phyloP scores from a whole-genome alignment of 1,140 invertebrate species.

The Cepaea nemoralis region DNA sequence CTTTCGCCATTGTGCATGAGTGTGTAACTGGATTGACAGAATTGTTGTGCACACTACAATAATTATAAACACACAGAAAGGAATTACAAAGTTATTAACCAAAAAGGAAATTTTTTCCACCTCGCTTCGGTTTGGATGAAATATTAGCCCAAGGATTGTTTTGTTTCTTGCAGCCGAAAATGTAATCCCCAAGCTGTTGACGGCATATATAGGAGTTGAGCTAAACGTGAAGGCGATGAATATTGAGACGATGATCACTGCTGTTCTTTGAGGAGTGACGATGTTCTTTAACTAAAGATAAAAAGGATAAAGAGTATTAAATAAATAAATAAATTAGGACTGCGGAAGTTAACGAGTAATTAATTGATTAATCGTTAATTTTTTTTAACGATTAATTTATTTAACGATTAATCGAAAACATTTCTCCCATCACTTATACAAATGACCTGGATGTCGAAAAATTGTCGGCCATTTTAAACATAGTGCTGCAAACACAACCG shows the following conservation, averaged over 20 bases:
- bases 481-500: too few relatives aligned
- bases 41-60: background rate
- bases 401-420: too few relatives aligned
- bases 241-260: background rate
- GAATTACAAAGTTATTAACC: background rate
- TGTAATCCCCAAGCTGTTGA: background rate
- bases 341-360: too few relatives aligned
- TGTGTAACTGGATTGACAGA: background rate
- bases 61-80: background rate
- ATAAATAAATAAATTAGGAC: too few relatives aligned
- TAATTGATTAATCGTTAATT: too few relatives aligned
- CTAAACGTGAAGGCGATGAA: background rate
- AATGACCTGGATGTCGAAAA: too few relatives aligned
- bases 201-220: background rate
- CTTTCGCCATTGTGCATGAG: background rate
- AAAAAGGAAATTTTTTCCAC: background rate
- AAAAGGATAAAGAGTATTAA: background rate
- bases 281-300: background rate
- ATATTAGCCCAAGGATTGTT: conserved; percentile 7
- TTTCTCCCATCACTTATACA: too few relatives aligned
- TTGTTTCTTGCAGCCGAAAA: background rate
- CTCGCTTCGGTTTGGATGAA: too few relatives aligned
- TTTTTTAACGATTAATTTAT: too few relatives aligned
- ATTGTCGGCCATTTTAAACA: too few relatives aligned
- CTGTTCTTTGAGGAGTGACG: background rate